Conservation (phyloP, 2,797 vertebrate genomes). For the Xenops minutus region DNA sequence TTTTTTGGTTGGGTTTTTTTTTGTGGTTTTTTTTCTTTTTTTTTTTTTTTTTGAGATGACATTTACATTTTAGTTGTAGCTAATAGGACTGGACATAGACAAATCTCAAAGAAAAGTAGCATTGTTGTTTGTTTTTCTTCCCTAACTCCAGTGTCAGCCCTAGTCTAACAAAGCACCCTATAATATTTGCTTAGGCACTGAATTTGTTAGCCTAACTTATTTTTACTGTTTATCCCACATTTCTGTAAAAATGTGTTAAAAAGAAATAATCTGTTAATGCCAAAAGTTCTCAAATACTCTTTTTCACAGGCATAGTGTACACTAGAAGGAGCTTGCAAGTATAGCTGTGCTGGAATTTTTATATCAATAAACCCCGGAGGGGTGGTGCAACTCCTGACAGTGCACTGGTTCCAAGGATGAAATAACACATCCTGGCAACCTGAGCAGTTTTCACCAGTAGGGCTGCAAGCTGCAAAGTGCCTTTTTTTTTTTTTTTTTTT, state of each 20-base stretch:
- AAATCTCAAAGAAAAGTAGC: conserved; percentile 14
- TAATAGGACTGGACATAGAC: background rate
- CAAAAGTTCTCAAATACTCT: conserved; percentile 25
- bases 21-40: background rate
- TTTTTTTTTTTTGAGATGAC: background rate
- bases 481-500: background rate
- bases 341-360: conserved; percentile 31
- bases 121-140: conserved; percentile 37
- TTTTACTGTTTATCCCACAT: conserved; percentile 33
- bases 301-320: background rate
- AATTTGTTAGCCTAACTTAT: conserved; percentile 30
- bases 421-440: conserved; percentile 30
- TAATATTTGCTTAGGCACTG: conserved; percentile 39
- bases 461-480: background rate
- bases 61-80: background rate
- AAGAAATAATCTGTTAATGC: background rate
- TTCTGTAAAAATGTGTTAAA: conserved; percentile 30
- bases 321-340: background rate
- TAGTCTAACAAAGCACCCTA: conserved; percentile 28
- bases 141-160: background rate
- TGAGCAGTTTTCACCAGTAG: background rate
- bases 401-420: background rate
- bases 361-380: conserved; percentile 43
- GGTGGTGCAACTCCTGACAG: background rate
- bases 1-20: too few species aligned